These are phyloP conservation scores for Saguinus imperator DNA, from an alignment of 2,113 vertebrate species.

Conservation along the genomic window DNA sequence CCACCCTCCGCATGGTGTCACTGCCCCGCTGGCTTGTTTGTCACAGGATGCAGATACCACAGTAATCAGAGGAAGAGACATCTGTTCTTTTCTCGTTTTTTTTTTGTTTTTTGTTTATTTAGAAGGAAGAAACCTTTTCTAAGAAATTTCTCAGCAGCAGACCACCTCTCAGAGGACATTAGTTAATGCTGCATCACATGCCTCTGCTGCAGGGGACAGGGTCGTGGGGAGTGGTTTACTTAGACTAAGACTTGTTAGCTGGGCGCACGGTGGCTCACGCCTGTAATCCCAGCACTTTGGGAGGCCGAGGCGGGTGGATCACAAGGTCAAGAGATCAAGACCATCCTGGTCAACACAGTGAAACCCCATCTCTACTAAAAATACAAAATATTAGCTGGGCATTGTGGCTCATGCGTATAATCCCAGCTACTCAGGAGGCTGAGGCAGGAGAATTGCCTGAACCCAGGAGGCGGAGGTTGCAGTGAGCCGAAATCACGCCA, in stretches of 20 bases:
- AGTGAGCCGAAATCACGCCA: too few relatives aligned
- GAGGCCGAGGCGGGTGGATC: too few relatives aligned
- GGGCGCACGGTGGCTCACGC: too few relatives aligned
- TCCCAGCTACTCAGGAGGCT: too few relatives aligned
- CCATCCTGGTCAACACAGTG: too few relatives aligned
- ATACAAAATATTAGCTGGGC: too few relatives aligned
- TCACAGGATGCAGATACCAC: neutral
- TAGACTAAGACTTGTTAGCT: neutral
- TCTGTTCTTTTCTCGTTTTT: neutral
- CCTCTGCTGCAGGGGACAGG: neutral
- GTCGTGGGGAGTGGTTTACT: neutral
- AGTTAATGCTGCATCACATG: neutral
- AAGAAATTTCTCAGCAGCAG: neutral
- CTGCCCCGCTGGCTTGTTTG: neutral
- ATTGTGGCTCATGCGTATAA: too few relatives aligned
- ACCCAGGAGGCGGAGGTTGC: too few relatives aligned
- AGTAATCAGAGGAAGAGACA: neutral
- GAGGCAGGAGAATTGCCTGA: too few relatives aligned
- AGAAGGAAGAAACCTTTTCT: neutral
- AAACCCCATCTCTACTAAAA: too few relatives aligned
- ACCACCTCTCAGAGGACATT: neutral
- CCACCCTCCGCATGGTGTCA: fast-evolving
- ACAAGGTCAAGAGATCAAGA: too few relatives aligned
- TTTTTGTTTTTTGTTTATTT: neutral
- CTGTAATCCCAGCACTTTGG: too few relatives aligned